phyloP scores from a whole-genome alignment of 64 coral and sea anemone genomes.

The Exaiptasia diaphana region DNA sequence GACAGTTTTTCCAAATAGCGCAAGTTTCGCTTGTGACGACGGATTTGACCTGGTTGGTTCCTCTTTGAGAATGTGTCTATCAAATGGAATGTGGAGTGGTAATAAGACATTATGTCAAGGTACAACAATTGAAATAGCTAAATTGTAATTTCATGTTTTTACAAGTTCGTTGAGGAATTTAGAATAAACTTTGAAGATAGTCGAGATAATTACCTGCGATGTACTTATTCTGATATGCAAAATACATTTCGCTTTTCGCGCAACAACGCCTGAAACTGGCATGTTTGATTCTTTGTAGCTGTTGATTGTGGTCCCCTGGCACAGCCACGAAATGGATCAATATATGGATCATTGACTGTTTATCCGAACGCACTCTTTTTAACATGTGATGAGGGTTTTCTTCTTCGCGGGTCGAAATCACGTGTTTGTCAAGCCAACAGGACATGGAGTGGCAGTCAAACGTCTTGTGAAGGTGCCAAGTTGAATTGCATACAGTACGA shows the following conservation, averaged over 20 bases:
- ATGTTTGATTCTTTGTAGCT: slow-evolving; percentile 1
- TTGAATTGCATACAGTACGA: not conserved
- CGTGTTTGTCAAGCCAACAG: slow-evolving; percentile 27
- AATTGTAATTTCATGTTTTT: not conserved
- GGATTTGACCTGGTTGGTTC: slow-evolving; percentile 47
- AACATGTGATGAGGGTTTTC: slow-evolving; percentile 52
- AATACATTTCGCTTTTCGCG: too few relatives aligned
- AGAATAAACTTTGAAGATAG: not conserved
- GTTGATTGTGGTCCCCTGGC: slow-evolving; percentile 53
- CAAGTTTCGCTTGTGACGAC: slow-evolving; percentile 38
- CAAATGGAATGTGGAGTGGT: slow-evolving; percentile 61
- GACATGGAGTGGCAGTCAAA: slow-evolving; percentile 10
- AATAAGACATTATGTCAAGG: slow-evolving; percentile 24
- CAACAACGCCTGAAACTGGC: too few relatives aligned
- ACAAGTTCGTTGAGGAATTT: not conserved
- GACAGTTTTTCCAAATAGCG: slow-evolving; percentile 30
- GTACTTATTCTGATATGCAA: too few relatives aligned
- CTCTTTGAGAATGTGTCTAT: slow-evolving; percentile 1
- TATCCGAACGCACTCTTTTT: slow-evolving; percentile 18
- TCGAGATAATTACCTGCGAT: too few relatives aligned
- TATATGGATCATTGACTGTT: not conserved
- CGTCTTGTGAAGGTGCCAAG: slow-evolving; percentile 43
- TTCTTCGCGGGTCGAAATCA: not conserved
- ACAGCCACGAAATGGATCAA: slow-evolving; percentile 36
- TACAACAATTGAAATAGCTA: not conserved